A percentile compares a stretch with the other conserved stretches of the same genome.
Conservation (phyloP, 2,888 invertebrate genomes). For the Erebia palarica region DNA sequence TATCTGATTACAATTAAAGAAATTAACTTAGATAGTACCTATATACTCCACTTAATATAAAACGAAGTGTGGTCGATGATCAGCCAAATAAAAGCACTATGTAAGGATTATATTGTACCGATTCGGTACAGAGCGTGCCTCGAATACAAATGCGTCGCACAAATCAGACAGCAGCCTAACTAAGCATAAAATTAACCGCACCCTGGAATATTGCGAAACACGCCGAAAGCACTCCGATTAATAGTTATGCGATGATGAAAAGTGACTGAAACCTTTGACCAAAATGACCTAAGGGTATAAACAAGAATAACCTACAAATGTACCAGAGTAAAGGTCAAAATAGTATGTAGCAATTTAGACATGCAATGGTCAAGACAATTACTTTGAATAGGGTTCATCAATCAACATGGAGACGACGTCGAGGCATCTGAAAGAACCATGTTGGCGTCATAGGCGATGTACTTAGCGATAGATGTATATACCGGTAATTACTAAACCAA, state of each 20-base stretch:
- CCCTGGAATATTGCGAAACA: conserved; percentile 47
- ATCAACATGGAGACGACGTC: conserved; percentile 37
- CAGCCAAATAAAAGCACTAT: too few relatives aligned
- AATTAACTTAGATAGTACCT: too few relatives aligned
- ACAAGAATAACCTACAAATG: conserved; percentile 19
- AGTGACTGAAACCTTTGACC: conserved; percentile 31
- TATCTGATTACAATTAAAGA: too few relatives aligned
- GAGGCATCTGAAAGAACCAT: conserved; percentile 22
- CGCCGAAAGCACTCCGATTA: conserved; percentile 49
- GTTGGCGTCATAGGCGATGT: conserved; percentile 25
- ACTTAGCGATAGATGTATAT: not conserved
- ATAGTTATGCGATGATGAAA: conserved; percentile 44
- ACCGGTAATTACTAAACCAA: not conserved
- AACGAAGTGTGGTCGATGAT: too few relatives aligned
- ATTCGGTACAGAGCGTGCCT: too few relatives aligned
- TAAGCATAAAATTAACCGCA: conserved; percentile 40
- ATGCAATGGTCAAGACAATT: conserved; percentile 38
- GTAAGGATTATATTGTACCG: too few relatives aligned
- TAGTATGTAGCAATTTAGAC: conserved; percentile 17
- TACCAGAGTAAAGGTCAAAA: conserved; percentile 12
- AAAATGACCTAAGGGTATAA: conserved; percentile 21
- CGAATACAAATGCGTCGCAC: too few relatives aligned
- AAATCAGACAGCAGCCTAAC: not conserved
- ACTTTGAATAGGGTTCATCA: conserved; percentile 42
- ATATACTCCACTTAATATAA: too few relatives aligned